Base-by-base conservation (phyloP, 2,797 vertebrate genomes). In the Mormyrops boulengeri region DNA sequence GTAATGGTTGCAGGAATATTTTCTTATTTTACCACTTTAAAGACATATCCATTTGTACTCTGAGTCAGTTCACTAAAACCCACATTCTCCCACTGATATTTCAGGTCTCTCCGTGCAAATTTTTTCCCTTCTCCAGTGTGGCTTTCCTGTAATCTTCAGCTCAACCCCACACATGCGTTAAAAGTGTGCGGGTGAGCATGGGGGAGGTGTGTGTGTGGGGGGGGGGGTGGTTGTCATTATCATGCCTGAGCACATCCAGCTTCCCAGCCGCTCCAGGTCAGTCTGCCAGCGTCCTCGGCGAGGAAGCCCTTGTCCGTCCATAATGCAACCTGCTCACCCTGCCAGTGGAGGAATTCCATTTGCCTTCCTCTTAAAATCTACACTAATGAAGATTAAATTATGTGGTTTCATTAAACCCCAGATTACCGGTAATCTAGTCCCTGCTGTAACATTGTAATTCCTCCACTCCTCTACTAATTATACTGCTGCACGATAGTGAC, bases 291-390 rank as follows among this genome's bases (percentile, higher is more conserved):
- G 88, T 52, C 82, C 80, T 88, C 50, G 50, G 57, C 69, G 57
- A 90, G 90, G 91, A 91, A 60, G 66, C 88, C 89, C 89, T 85
- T 90, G 88, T 87, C 88, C 34, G 12, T 53, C 87, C 89, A 84
- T 82, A 89, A 91, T 38, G 11, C 38, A 62, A 30, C 66, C 41
- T 87, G 22, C 34, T 50, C 47, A 41, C 88, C n/a, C 86, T 26
- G n/a, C 85, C 50, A 19, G 47, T 57, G 69, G n/a, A 82, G 80
- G 77, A 49, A 77, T 82, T 77, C 26, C 77, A 89, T 62, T 66
- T 17, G 62, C 14, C 86, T 88, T 7, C 89, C 73, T 3, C 52
- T 80, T 88, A 88, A 87, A 66, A 69, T 69, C 26, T 77, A 52
- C 55, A 88, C 82, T 41, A 77, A 85, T 19, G 55, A 89, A 84